phyloP scores from a whole-genome alignment of 1,140 invertebrate genomes.

The Tetramorium simillimum region DNA sequence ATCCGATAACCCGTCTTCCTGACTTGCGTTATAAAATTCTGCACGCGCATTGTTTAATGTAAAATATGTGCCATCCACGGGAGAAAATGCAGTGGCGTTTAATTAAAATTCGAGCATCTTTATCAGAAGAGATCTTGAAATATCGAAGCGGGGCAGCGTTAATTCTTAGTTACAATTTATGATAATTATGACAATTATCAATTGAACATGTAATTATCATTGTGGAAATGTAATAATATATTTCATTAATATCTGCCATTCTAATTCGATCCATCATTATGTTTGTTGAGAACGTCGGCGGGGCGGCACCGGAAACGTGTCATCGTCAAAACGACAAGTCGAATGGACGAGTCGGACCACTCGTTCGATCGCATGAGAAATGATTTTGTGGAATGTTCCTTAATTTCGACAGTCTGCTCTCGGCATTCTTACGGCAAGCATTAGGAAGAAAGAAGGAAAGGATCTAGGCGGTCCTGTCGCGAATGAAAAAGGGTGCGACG shows the following conservation, averaged over 20 bases:
- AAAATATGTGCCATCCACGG: not conserved
- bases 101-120: slow-evolving; percentile 13
- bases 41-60: not conserved
- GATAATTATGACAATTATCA: not conserved
- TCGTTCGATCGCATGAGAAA: slow-evolving; percentile 44
- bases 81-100: not conserved
- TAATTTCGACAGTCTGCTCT: not conserved
- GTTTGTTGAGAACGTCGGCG: slow-evolving; percentile 21
- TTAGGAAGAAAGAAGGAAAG: slow-evolving; percentile 51
- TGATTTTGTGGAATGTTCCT: not conserved
- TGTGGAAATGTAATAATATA: not conserved
- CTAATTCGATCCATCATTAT: not conserved
- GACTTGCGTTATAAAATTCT: not conserved
- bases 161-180: slow-evolving; percentile 1
- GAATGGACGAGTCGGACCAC: not conserved
- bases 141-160: not conserved
- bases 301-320: not conserved
- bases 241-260: slow-evolving; percentile 11
- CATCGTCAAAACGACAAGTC: not conserved
- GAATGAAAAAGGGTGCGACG: slow-evolving; percentile 11
- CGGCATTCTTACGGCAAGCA: slow-evolving; percentile 16
- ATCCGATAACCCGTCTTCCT: not conserved
- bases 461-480: slow-evolving; percentile 45
- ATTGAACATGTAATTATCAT: not conserved
- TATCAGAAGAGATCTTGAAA: not conserved